Base-by-base conservation (phyloP, 1,140 invertebrate species). In the Trichonephila inaurata region DNA sequence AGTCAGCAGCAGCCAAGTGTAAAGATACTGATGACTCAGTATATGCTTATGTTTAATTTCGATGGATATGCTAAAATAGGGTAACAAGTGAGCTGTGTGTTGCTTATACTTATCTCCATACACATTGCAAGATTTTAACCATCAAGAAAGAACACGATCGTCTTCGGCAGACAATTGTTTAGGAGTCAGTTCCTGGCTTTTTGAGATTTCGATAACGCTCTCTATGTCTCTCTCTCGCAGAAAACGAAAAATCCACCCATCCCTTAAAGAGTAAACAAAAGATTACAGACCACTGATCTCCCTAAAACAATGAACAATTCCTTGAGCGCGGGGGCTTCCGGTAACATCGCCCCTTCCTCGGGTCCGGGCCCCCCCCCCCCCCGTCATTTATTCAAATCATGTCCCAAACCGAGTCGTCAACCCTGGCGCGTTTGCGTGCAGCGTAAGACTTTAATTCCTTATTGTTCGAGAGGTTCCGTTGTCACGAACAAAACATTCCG, bases 381-480 rank as follows among this genome's bases (percentile, higher is more conserved):
- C n/a, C 24, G 16, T 14, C 87, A 19, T 72, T 58, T 89, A 89
- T 89, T 89, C 87, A 72, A 89, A 89, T 89, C 87, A 89, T 89
- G 87, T 89, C 44, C 33, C 19, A 51, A 51, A 51, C 7, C 40
- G 40, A 33, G 33, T 89, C 87, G 87, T 72, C 87, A 89, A 89
- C 87, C 87, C 87, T 51, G 16, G 10, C 61, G 69, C 10, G 60
- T 24, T 69, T 87, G 85, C 85, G 85, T 87, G 85, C 60, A 21
- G 64, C 33, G 18, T 72, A 89, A 89, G 64, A 89, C 87, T 64
- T 62, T 89, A 89, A 89, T 89, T 89, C 44, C 87, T 89, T 64
- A 89, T 89, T 89, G 87, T 89, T 89, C 21, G 44, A 51, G 24
- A 7, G 69, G 51, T 89, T 72, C 87, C 87, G 64, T 89, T 88